Evolutionary conservation across 2,113 vertebrate species (phyloP).

Genomic region (Malaclemys terrapin): DNA sequence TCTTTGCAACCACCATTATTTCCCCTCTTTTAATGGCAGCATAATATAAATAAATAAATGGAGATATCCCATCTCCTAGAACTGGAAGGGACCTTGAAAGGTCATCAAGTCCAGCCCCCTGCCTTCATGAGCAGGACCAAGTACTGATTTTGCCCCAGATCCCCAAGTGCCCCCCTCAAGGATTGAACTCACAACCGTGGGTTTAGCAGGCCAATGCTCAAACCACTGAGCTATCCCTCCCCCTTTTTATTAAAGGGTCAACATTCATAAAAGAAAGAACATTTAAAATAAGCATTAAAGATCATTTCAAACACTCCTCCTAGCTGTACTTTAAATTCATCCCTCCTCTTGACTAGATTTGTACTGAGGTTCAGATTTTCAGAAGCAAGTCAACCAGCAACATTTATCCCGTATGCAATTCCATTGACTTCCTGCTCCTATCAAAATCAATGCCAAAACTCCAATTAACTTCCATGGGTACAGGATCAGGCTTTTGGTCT

Average conservation of each 20-base stretch:
- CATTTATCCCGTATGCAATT: background rate
- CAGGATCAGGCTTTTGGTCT: background rate
- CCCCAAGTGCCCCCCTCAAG: too few species aligned
- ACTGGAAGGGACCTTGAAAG: too few species aligned
- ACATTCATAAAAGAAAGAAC: conserved; percentile 16
- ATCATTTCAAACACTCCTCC: conserved; percentile 12
- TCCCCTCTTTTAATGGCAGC: background rate
- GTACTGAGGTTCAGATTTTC: background rate
- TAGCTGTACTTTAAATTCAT: background rate
- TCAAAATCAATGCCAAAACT: background rate
- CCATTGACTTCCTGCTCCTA: background rate
- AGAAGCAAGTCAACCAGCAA: background rate
- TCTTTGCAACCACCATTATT: background rate
- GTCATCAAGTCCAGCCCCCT: too few species aligned
- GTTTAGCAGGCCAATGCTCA: too few species aligned
- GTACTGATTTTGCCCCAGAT: too few species aligned
- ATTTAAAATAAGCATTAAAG: conserved; percentile 7
- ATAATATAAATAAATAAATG: background rate
- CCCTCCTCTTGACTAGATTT: background rate
- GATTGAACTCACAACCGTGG: too few species aligned
- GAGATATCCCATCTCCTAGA: too few species aligned
- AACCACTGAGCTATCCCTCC: too few species aligned
- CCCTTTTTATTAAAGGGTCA: conserved; percentile 3
- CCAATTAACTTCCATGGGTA: background rate
- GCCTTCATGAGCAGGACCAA: too few species aligned